Conservation (phyloP, 2,113 vertebrate species). For the Petrocephalus microphthalmus region DNA sequence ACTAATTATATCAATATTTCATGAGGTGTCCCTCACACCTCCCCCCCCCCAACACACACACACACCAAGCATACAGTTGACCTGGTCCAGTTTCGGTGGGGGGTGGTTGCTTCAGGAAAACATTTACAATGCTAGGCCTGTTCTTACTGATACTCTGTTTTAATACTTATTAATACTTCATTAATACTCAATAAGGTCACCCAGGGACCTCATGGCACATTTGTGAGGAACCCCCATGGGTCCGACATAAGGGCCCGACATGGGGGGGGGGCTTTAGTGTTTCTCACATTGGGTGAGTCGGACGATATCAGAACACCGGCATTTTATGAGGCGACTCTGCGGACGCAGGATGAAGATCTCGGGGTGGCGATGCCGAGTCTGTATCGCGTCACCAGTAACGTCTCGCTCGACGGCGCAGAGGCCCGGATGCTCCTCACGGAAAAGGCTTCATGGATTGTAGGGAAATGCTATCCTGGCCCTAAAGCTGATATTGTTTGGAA, state of each 20-base stretch:
- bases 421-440: not conserved
- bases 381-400: not conserved
- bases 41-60: not conserved
- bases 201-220: no score
- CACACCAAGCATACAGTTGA: not conserved
- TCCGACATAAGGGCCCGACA: no score
- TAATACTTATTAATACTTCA: not conserved
- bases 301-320: not conserved
- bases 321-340: not conserved
- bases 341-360: not conserved
- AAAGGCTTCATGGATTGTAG: slow-evolving; percentile 35
- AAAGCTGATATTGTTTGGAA: slow-evolving; percentile 45
- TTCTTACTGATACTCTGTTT: not conserved
- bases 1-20: slow-evolving; percentile 19
- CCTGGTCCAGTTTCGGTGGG: not conserved
- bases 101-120: not conserved
- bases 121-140: not conserved
- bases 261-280: not conserved
- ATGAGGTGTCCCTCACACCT: not conserved
- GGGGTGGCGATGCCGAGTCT: not conserved
- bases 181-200: not conserved
- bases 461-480: slow-evolving; percentile 47
- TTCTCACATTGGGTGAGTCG: not conserved
- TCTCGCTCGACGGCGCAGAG: not conserved
- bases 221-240: no score